Evolutionary conservation across 1,140 invertebrate genomes (phyloP).

Genomic region (Schmidtea mediterranea): DNA sequence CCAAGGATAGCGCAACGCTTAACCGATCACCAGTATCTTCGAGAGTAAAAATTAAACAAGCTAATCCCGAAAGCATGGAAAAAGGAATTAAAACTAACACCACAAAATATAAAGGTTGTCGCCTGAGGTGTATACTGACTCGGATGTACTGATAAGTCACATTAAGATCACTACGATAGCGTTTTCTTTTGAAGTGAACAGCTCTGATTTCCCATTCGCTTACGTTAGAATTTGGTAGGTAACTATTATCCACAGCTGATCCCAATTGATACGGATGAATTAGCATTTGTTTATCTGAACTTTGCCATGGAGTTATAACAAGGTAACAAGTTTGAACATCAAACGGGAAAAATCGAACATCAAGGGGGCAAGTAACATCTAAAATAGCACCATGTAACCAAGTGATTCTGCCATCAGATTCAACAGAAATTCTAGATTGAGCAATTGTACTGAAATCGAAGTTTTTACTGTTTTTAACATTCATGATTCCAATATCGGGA

Average conservation of each 20-base stretch:
- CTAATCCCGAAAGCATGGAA: slow-evolving; percentile 1
- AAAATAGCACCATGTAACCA: slow-evolving; percentile 1
- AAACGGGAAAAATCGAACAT: slow-evolving; percentile 2
- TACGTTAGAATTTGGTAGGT: slow-evolving; percentile 2
- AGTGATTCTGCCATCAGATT: neutral
- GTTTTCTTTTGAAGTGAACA: neutral
- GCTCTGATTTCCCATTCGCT: slow-evolving; percentile 1
- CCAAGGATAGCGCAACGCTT: neutral
- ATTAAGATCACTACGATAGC: neutral
- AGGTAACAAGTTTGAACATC: slow-evolving; percentile 1
- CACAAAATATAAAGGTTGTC: slow-evolving; percentile 3
- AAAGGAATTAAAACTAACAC: slow-evolving; percentile 2
- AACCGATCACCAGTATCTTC: slow-evolving; percentile 2
- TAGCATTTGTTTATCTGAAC: neutral
- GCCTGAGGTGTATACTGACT: neutral
- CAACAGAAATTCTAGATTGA: neutral
- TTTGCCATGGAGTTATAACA: neutral
- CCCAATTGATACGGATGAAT: neutral
- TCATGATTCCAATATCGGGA: slow-evolving; percentile 4
- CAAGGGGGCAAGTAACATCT: slow-evolving; percentile 1
- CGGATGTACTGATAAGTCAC: neutral
- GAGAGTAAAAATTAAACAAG: slow-evolving; percentile 3
- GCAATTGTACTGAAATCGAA: slow-evolving; percentile 2
- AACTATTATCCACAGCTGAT: neutral
- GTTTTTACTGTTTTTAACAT: neutral